These are phyloP conservation scores for Gymnocheta viridis DNA, from an alignment of 2,888 invertebrate species.

Conservation along the genomic window DNA sequence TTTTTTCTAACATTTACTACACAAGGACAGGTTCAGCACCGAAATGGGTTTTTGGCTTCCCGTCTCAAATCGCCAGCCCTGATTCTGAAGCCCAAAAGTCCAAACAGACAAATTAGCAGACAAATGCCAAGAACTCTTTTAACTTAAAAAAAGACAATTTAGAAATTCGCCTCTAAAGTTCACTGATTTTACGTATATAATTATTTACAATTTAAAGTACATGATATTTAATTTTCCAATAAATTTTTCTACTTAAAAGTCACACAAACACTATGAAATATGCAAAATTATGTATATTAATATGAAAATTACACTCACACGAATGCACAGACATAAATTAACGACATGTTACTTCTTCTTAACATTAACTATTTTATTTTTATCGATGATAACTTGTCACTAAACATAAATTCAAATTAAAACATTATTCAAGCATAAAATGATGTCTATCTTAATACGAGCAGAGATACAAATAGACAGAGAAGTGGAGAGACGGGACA, in stretches of 20 bases:
- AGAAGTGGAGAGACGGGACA: background rate
- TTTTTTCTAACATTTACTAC: no score
- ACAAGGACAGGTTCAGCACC: no score
- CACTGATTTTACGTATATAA: background rate
- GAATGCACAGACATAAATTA: background rate
- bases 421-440: constrained; percentile 64
- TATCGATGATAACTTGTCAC: constrained; percentile 61
- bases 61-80: no score
- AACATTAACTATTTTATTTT: constrained; percentile 33
- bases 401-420: constrained; percentile 66
- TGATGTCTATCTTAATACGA: constrained; percentile 52
- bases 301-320: background rate
- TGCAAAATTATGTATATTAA: background rate
- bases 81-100: no score
- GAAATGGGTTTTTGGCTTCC: no score
- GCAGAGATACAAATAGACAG: background rate
- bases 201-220: constrained; percentile 27
- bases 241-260: background rate
- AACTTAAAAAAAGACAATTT: no score
- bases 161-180: background rate
- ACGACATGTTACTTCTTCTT: constrained; percentile 15
- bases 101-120: no score
- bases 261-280: background rate
- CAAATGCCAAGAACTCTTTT: no score
- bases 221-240: constrained; percentile 4